phyloP scores from a whole-genome alignment of 37 sponge, comb jelly and placozoan species.

The Dysidea cf. avara region DNA sequence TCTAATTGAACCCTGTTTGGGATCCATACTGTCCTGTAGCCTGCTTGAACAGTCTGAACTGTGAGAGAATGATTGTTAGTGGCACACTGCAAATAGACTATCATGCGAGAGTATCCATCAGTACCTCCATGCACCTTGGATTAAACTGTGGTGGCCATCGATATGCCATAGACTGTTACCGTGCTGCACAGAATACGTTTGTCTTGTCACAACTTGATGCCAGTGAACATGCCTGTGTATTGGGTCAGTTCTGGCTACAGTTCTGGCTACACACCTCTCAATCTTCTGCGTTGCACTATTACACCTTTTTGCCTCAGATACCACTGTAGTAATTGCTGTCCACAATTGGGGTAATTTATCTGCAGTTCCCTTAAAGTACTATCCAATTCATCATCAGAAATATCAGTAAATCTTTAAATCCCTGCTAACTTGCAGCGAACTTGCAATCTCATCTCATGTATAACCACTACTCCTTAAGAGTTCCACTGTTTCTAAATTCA shows the following conservation, averaged over 20 bases:
- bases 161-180: slow-evolving; percentile 42
- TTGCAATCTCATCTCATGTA: no score
- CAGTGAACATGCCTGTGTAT: no score
- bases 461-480: no score
- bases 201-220: no score
- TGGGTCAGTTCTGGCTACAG: background rate
- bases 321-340: slow-evolving; percentile 3
- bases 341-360: slow-evolving; percentile 10
- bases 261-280: background rate
- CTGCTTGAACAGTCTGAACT: no score
- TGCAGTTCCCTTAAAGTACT: background rate
- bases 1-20: no score
- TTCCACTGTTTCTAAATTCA: no score
- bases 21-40: no score
- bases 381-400: slow-evolving; percentile 30
- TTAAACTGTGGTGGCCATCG: slow-evolving; percentile 43
- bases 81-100: no score
- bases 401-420: slow-evolving; percentile 2
- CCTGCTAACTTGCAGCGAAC: slow-evolving; percentile 4
- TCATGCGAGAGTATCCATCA: no score
- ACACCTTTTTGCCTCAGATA: background rate
- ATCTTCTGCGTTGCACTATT: slow-evolving; percentile 6
- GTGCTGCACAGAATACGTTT: no score
- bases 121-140: slow-evolving; percentile 25
- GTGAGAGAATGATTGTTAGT: no score